phyloP scores from a whole-genome alignment of 2,888 invertebrate genomes.

The Habroteleia sp. region DNA sequence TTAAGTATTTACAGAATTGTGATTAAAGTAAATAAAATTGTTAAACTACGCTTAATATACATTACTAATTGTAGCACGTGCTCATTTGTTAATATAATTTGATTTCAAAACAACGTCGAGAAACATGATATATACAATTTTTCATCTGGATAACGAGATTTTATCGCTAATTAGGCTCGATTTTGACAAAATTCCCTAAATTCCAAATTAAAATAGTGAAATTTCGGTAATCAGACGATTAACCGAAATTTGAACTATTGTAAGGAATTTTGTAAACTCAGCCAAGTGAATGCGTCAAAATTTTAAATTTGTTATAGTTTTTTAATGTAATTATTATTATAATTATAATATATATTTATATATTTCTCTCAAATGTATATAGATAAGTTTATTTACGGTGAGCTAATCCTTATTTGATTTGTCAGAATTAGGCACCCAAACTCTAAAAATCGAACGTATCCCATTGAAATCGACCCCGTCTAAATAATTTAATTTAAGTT shows the following conservation, averaged over 20 bases:
- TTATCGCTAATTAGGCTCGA: background rate
- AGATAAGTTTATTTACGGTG: constrained; percentile 40
- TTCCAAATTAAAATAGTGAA: background rate
- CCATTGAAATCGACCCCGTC: background rate
- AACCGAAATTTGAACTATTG: background rate
- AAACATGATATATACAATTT: constrained; percentile 52
- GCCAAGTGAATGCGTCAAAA: constrained; percentile 1
- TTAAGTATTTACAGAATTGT: constrained; percentile 35
- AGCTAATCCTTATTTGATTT: constrained; percentile 54
- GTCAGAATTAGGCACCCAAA: constrained; percentile 57
- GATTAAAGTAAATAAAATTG: constrained; percentile 6
- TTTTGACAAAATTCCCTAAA: background rate
- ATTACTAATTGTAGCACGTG: constrained; percentile 42
- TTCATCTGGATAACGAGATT: constrained; percentile 25
- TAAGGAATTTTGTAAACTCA: constrained; percentile 1
- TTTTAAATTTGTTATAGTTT: constrained; percentile 21
- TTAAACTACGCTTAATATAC: constrained; percentile 35
- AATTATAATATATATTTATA: constrained; percentile 32
- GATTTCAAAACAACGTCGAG: constrained; percentile 34
- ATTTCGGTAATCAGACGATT: background rate
- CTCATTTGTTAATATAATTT: constrained; percentile 35
- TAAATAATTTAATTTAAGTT: constrained; percentile 13
- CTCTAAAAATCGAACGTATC: constrained; percentile 15
- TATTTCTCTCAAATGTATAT: constrained; percentile 46
- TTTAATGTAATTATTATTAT: constrained; percentile 16